Evolutionary conservation across 2,888 invertebrate genomes (phyloP).

Genomic region (Laothoe populi): DNA sequence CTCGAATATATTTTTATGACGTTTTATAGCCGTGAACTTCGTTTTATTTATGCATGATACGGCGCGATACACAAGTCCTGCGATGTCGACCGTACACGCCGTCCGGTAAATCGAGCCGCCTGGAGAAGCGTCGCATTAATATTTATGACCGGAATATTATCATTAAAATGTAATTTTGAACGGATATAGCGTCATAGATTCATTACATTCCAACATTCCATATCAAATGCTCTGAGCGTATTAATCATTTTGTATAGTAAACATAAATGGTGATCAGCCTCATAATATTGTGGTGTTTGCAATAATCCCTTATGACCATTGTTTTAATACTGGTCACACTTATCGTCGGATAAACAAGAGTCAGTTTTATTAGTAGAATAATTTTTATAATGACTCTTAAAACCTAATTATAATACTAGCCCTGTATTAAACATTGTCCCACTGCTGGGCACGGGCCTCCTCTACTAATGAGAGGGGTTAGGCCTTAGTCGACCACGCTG

Average conservation of each 20-base stretch:
- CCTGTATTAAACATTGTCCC: too few relatives aligned
- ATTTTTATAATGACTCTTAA: too few relatives aligned
- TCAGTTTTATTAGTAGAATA: too few relatives aligned
- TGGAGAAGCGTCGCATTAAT: conserved; percentile 74
- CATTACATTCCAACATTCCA: conserved; percentile 43
- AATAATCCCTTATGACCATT: neutral
- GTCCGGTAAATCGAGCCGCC: conserved; percentile 56
- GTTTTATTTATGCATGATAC: conserved; percentile 40
- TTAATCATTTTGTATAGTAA: neutral
- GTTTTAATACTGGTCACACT: too few relatives aligned
- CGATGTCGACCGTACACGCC: conserved; percentile 55
- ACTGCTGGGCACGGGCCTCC: too few relatives aligned
- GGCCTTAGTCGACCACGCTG: too few relatives aligned
- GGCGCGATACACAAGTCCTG: conserved; percentile 40
- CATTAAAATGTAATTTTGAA: conserved; percentile 76
- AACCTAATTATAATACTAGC: too few relatives aligned
- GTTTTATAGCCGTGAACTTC: conserved; percentile 17
- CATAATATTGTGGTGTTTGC: neutral
- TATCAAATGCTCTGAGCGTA: conserved; percentile 55
- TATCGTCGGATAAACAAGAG: too few relatives aligned
- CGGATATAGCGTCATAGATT: conserved; percentile 36
- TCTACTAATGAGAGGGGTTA: too few relatives aligned
- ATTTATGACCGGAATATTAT: conserved; percentile 79
- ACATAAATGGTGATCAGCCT: neutral
- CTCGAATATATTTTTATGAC: conserved; percentile 19